These are phyloP conservation scores for Acrocephalus arundinaceus DNA, from an alignment of 2,113 vertebrate genomes.

Conservation along the genomic window DNA sequence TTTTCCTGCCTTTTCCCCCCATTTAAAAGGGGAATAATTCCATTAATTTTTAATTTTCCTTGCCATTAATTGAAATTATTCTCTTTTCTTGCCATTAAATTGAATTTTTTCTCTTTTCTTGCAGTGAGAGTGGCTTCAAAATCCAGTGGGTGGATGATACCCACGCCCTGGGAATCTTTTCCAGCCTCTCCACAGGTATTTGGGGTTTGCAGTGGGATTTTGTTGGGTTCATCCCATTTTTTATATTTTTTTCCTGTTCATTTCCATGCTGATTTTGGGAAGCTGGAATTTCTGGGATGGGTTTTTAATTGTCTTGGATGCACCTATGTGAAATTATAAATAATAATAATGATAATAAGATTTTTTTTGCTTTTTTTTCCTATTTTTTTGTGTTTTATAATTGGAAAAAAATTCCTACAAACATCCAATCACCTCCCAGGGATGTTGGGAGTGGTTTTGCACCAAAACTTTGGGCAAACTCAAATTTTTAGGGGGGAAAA, in stretches of 20 bases:
- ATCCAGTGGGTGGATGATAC: constrained; percentile 92
- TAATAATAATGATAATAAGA: neutral
- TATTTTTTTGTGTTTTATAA: accelerated
- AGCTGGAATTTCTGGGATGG: neutral
- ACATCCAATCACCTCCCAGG: accelerated
- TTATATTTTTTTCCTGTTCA: accelerated
- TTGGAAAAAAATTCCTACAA: neutral
- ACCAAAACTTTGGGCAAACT: neutral
- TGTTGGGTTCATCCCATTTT: accelerated
- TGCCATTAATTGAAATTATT: accelerated
- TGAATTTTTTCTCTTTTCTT: neutral
- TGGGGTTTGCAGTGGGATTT: neutral
- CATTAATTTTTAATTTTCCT: no score
- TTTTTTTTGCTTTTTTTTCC: neutral
- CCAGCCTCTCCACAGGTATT: constrained; percentile 83
- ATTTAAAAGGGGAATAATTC: accelerated
- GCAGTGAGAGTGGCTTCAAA: constrained; percentile 85
- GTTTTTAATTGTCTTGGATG: neutral
- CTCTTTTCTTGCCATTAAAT: no score
- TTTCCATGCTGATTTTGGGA: neutral
- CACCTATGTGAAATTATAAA: neutral
- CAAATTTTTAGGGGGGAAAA: neutral
- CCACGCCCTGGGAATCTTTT: constrained; percentile 89
- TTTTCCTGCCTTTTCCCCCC: neutral
- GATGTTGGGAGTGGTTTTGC: neutral